phyloP scores from a whole-genome alignment of 2,888 invertebrate species.

The Agrilus cyanescens region DNA sequence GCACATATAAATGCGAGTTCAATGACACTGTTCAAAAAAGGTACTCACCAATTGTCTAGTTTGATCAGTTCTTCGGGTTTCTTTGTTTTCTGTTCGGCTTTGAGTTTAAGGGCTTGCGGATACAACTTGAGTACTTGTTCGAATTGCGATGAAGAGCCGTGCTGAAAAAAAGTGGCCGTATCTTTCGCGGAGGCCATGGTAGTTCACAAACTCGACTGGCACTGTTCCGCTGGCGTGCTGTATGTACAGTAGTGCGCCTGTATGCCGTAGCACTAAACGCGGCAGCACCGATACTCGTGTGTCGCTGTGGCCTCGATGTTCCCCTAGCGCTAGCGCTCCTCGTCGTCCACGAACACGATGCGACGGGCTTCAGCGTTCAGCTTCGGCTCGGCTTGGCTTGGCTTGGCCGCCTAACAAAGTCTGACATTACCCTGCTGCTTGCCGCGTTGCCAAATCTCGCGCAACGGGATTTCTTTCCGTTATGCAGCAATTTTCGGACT shows the following conservation, averaged over 20 bases:
- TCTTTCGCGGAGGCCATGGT: constrained; percentile 65
- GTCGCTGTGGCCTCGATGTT: constrained; percentile 26
- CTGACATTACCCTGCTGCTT: constrained; percentile 29
- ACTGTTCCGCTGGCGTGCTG: constrained; percentile 25
- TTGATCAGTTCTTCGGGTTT: constrained; percentile 91
- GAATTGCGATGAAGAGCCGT: constrained; percentile 78
- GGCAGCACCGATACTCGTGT: constrained; percentile 21
- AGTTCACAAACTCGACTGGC: constrained; percentile 28
- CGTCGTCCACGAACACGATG: constrained; percentile 10
- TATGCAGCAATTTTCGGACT: constrained; percentile 13
- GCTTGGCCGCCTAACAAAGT: constrained; percentile 29
- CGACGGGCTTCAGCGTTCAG: constrained; percentile 22
- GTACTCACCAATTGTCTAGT: constrained; percentile 87
- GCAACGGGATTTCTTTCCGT: constrained; percentile 7
- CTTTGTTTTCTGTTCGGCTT: constrained; percentile 78
- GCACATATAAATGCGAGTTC: constrained; percentile 23
- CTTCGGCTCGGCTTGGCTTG: constrained; percentile 29
- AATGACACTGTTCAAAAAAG: constrained; percentile 21
- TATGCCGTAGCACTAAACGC: constrained; percentile 19
- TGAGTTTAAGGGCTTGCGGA: constrained; percentile 80
- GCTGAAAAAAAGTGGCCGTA: constrained; percentile 87
- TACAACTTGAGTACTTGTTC: constrained; percentile 82
- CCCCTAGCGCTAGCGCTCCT: constrained; percentile 15
- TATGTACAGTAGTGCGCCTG: constrained; percentile 18
- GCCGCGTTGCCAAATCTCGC: constrained; percentile 19